Evolutionary conservation across 2,888 invertebrate genomes (phyloP).

Genomic region (Trissolcus brochymenae): DNA sequence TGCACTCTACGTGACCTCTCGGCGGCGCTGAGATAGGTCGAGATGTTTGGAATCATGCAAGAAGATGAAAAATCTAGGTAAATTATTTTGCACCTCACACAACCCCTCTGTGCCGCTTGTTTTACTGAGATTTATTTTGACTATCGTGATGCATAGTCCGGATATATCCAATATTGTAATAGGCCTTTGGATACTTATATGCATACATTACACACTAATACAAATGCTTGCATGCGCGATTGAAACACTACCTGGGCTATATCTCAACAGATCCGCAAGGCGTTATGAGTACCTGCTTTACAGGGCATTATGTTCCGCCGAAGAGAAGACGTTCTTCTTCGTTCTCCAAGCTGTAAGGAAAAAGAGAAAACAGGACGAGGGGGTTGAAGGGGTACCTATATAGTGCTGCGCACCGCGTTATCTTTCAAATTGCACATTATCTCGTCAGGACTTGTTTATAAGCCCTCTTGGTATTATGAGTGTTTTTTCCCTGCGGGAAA

Average conservation of each 20-base stretch:
- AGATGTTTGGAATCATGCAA: conserved; percentile 27
- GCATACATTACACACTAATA: conserved; percentile 59
- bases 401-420: conserved; percentile 57
- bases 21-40: conserved; percentile 41
- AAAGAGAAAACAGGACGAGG: conserved; percentile 26
- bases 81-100: conserved; percentile 62
- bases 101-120: conserved; percentile 68
- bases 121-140: conserved; percentile 74
- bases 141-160: conserved; percentile 73
- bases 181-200: conserved; percentile 68
- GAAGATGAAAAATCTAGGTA: conserved; percentile 61
- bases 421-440: conserved; percentile 72
- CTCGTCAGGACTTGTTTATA: conserved; percentile 60
- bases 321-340: conserved; percentile 34
- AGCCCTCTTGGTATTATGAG: conserved; percentile 30
- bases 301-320: conserved; percentile 69
- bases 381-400: conserved; percentile 41
- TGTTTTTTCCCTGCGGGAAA: conserved; percentile 27
- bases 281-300: conserved; percentile 74
- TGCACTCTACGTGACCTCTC: conserved; percentile 65
- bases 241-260: conserved; percentile 76
- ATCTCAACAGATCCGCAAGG: conserved; percentile 73
- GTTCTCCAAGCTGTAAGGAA: not conserved
- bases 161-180: conserved; percentile 74
- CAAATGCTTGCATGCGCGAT: conserved; percentile 64